phyloP scores from a whole-genome alignment of 2,797 vertebrate genomes.

The Clamator glandarius region DNA sequence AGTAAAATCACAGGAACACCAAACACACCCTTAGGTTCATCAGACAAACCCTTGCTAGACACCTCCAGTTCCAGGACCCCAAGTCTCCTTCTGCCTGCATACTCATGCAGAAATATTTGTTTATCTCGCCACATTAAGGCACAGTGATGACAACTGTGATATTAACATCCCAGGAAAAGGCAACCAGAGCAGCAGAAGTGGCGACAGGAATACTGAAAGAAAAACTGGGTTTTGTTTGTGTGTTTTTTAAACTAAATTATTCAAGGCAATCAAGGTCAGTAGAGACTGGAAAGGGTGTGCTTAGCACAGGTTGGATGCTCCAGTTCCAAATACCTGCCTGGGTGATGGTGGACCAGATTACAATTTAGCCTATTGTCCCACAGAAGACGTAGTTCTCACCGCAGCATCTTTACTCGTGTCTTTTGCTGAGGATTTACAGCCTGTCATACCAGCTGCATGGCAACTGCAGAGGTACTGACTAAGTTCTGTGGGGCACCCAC shows the following conservation, averaged over 20 bases:
- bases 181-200: not conserved
- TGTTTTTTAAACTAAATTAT: not conserved
- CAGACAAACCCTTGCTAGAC: not conserved
- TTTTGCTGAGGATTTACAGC: not conserved
- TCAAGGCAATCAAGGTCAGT: not conserved
- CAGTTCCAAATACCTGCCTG: not conserved
- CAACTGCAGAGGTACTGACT: not conserved
- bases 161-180: not conserved
- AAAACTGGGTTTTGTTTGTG: not conserved
- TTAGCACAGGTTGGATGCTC: not conserved
- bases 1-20: not conserved
- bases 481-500: not conserved
- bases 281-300: not conserved
- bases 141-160: not conserved
- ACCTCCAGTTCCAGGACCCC: not conserved
- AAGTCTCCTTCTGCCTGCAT: not conserved
- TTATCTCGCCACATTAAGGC: not conserved
- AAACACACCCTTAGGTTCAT: fast-evolving
- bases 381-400: not conserved
- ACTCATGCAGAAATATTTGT: not conserved
- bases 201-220: not conserved
- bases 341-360: not conserved
- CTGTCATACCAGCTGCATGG: not conserved
- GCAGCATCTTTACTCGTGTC: not conserved
- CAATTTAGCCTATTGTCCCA: not conserved